A percentile compares a stretch with the other conserved stretches of the same genome.
Conservation (phyloP, 2,113 vertebrate genomes). For the Alethe castanea region DNA sequence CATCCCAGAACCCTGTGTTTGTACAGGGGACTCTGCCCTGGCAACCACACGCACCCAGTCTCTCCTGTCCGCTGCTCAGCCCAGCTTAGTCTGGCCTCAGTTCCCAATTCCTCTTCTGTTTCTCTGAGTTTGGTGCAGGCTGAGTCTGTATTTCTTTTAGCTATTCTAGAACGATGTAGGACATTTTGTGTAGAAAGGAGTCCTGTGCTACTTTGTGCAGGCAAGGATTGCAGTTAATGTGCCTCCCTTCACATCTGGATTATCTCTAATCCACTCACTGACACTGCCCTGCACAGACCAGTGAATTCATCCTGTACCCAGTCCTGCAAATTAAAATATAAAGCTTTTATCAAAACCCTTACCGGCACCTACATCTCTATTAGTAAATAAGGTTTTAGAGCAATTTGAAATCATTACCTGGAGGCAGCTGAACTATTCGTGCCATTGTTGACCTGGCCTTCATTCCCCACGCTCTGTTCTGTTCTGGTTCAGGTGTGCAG, state of each 20-base stretch:
- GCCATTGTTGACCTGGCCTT: not conserved
- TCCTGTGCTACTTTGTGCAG: not conserved
- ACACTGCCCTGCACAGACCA: not conserved
- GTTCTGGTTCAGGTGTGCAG: not conserved
- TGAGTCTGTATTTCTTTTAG: not conserved
- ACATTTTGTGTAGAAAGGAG: not conserved
- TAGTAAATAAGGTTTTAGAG: not conserved
- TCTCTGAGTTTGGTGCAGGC: not conserved
- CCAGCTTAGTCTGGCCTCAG: not conserved
- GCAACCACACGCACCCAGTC: not conserved
- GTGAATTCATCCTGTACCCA: not conserved
- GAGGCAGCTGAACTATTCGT: not conserved
- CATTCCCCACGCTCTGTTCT: fast-evolving
- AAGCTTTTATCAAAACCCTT: not conserved
- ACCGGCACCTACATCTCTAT: not conserved
- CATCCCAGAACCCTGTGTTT: not conserved
- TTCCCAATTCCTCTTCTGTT: not conserved
- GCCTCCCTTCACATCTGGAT: not conserved
- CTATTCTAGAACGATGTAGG: not conserved
- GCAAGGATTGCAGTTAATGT: fast-evolving
- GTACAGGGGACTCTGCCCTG: not conserved
- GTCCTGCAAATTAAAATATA: not conserved
- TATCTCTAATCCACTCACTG: not conserved
- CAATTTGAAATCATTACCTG: not conserved
- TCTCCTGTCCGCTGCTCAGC: not conserved